These are phyloP conservation scores for Helicoverpa assulta DNA, from an alignment of 2,888 invertebrate genomes.

Conservation along the genomic window DNA sequence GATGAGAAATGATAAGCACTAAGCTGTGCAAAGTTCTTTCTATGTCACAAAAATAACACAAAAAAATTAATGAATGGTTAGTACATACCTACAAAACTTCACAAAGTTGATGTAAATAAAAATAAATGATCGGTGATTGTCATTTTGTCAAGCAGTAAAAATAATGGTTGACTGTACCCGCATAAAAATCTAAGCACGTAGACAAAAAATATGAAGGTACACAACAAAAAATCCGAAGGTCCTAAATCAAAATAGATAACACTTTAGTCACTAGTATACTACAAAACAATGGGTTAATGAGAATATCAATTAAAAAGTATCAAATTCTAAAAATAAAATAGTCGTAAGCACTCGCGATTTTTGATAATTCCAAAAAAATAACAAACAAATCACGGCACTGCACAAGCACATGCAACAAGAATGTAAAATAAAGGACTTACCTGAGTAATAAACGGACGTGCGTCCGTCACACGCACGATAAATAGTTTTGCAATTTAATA, in stretches of 20 bases:
- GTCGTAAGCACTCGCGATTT: slow-evolving; percentile 64
- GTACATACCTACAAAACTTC: slow-evolving; percentile 61
- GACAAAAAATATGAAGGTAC: slow-evolving; percentile 57
- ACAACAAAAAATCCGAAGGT: slow-evolving; percentile 41
- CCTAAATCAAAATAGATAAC: slow-evolving; percentile 42
- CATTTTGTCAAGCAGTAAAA: slow-evolving; percentile 48
- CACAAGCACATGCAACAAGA: slow-evolving; percentile 61
- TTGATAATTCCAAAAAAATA: slow-evolving; percentile 56
- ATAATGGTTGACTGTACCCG: slow-evolving; percentile 61
- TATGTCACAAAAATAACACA: slow-evolving; percentile 27
- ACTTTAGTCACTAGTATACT: slow-evolving; percentile 30
- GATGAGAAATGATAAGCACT: slow-evolving; percentile 46
- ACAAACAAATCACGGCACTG: slow-evolving; percentile 56
- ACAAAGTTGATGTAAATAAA: slow-evolving; percentile 56
- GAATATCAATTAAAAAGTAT: slow-evolving; percentile 53
- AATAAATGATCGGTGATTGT: slow-evolving; percentile 53
- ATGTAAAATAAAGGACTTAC: slow-evolving; percentile 79
- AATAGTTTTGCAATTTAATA: slow-evolving; percentile 77
- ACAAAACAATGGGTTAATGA: slow-evolving; percentile 42
- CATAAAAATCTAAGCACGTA: slow-evolving; percentile 53
- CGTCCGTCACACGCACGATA: slow-evolving; percentile 76
- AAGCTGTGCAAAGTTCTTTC: slow-evolving; percentile 55
- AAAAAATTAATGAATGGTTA: slow-evolving; percentile 43
- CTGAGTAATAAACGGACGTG: slow-evolving; percentile 82
- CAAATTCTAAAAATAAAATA: slow-evolving; percentile 70